Percentiles rank a stretch among this genome's conserved stretches.
Evolutionary conservation across 2,888 invertebrate species (phyloP).

Genomic region (Molanna angustata): DNA sequence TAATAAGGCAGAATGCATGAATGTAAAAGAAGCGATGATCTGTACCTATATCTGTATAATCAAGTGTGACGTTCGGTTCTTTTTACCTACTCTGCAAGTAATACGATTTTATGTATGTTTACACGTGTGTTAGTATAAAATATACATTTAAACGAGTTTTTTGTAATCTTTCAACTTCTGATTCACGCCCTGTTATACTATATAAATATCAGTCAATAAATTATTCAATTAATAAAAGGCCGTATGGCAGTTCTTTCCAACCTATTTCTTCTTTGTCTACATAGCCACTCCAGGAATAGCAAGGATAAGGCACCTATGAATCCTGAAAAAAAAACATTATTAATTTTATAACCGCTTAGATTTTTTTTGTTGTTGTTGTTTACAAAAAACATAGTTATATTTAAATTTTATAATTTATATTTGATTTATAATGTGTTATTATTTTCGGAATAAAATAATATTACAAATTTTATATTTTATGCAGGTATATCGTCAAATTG

Average conservation of each 20-base stretch:
- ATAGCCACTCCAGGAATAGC: constrained; percentile 49
- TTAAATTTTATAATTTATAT: too few relatives aligned
- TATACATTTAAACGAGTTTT: too few relatives aligned
- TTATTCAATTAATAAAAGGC: constrained; percentile 38
- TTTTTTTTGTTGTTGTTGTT: too few relatives aligned
- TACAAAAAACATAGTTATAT: too few relatives aligned
- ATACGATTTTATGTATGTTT: constrained; percentile 4
- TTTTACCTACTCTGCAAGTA: background rate
- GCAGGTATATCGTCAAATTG: too few relatives aligned
- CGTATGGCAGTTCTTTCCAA: constrained; percentile 40
- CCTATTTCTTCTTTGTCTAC: constrained; percentile 42
- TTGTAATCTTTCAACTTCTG: too few relatives aligned
- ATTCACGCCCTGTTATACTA: too few relatives aligned
- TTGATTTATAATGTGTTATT: too few relatives aligned
- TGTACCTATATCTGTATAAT: background rate
- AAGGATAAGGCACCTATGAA: constrained; percentile 46
- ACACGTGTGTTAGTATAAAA: constrained; percentile 1
- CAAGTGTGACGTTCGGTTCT: background rate
- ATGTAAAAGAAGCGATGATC: background rate
- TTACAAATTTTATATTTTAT: too few relatives aligned
- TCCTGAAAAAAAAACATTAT: too few relatives aligned
- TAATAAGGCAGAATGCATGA: background rate
- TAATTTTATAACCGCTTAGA: too few relatives aligned
- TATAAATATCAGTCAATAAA: background rate
- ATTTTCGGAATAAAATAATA: too few relatives aligned